Evolutionary conservation across 2,113 vertebrate genomes (phyloP).

Genomic region (Acanthisitta chloris): DNA sequence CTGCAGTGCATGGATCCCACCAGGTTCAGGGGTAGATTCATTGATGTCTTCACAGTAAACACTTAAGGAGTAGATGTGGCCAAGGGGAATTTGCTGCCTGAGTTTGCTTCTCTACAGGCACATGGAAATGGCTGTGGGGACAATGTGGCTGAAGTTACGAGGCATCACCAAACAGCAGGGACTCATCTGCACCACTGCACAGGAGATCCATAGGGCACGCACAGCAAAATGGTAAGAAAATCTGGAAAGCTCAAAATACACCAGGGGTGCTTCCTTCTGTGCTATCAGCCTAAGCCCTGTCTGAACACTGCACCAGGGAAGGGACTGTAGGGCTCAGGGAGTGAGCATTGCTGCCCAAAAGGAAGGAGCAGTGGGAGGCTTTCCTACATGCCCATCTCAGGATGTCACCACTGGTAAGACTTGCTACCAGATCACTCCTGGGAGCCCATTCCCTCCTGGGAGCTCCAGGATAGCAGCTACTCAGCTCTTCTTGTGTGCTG

Average conservation of each 20-base stretch:
- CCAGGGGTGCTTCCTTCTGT: not conserved
- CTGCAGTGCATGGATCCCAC: not conserved
- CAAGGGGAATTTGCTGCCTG: not conserved
- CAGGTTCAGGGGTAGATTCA: not conserved
- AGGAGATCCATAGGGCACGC: not conserved
- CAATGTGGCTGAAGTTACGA: not conserved
- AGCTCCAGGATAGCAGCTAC: not conserved
- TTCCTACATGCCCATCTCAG: not conserved
- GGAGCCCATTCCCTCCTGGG: not conserved
- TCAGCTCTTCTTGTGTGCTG: not conserved
- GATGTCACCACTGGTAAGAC: not conserved
- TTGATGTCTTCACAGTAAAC: not conserved
- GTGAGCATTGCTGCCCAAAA: not conserved
- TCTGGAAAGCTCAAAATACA: not conserved
- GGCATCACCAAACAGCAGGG: not conserved
- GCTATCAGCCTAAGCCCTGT: not conserved
- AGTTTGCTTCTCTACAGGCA: not conserved
- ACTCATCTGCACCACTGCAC: too few relatives aligned
- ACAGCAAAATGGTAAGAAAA: not conserved
- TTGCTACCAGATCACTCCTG: not conserved
- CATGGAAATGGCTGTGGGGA: not conserved
- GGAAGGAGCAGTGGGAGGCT: not conserved
- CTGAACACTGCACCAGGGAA: not conserved
- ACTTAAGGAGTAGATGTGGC: not conserved
- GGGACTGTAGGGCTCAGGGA: not conserved